A percentile compares a stretch with the other conserved stretches of the same genome.
phyloP scores from a whole-genome alignment of 1,140 invertebrate species.

The Cardiocondyla obscurior region DNA sequence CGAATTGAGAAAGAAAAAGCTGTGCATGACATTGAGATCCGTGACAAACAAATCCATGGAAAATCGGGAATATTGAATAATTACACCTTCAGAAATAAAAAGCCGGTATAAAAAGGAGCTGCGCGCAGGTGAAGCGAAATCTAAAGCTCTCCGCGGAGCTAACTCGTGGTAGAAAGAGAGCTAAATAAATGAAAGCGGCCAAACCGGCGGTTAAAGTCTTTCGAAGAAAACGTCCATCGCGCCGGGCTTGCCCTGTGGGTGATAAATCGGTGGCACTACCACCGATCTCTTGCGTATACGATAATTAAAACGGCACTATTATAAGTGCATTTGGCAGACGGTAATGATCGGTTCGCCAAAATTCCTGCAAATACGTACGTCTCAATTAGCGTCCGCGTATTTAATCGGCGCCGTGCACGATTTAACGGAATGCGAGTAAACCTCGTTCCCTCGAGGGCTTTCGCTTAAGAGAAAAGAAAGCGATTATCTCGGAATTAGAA shows the following conservation, averaged over 20 bases:
- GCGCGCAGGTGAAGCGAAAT: background rate
- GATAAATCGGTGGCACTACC: constrained; percentile 63
- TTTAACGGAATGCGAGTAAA: constrained; percentile 74
- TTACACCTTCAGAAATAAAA: background rate
- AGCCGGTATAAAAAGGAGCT: background rate
- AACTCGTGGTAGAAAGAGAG: background rate
- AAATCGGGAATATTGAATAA: background rate
- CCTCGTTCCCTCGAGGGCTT: constrained; percentile 46
- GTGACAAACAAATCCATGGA: background rate
- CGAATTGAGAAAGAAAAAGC: background rate
- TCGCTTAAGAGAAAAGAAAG: constrained; percentile 74
- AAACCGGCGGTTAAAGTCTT: constrained; percentile 30
- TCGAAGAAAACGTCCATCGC: constrained; percentile 31
- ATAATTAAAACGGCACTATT: constrained; percentile 78
- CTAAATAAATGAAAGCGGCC: constrained; percentile 2
- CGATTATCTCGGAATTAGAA: constrained; percentile 80
- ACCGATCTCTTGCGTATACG: constrained; percentile 31
- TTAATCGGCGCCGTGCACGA: constrained; percentile 75
- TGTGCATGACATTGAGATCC: background rate
- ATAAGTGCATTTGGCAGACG: constrained; percentile 75
- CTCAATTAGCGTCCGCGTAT: constrained; percentile 79
- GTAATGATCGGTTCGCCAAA: constrained; percentile 73
- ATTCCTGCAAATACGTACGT: constrained; percentile 78
- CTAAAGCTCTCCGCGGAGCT: background rate
- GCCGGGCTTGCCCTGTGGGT: constrained; percentile 41